Percentiles rank a stretch among this genome's conserved stretches.
Evolutionary conservation across 2,113 vertebrate species (phyloP).

Genomic region (Tragelaphus strepsiceros): DNA sequence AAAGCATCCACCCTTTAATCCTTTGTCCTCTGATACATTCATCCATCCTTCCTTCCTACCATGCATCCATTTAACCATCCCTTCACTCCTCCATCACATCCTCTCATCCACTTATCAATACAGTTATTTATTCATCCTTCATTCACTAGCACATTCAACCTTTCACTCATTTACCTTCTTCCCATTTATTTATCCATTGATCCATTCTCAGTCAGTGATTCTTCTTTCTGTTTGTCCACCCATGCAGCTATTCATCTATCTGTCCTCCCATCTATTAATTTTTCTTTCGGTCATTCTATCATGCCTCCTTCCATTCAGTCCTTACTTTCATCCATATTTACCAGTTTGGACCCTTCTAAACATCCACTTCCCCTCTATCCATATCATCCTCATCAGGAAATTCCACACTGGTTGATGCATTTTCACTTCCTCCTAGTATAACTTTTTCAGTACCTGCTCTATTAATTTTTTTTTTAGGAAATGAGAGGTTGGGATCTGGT

Average conservation of each 20-base stretch:
- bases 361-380: no score
- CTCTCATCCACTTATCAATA: background rate
- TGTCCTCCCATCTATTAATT: background rate
- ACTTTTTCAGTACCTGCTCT: background rate
- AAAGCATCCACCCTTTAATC: background rate
- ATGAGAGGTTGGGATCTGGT: background rate
- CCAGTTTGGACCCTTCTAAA: background rate
- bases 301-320: background rate
- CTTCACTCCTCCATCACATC: background rate
- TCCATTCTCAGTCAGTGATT: background rate
- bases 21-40: background rate
- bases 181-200: background rate
- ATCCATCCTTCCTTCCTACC: background rate
- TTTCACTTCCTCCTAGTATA: background rate
- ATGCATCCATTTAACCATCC: background rate
- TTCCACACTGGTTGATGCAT: background rate
- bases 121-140: background rate
- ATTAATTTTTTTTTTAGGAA: background rate
- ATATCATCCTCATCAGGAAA: background rate
- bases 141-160: background rate
- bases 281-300: background rate
- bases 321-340: background rate
- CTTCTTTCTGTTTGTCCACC: background rate
- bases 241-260: background rate
- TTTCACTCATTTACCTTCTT: background rate